phyloP scores from a whole-genome alignment of 2,888 invertebrate genomes.

The Cephus rjabovi region DNA sequence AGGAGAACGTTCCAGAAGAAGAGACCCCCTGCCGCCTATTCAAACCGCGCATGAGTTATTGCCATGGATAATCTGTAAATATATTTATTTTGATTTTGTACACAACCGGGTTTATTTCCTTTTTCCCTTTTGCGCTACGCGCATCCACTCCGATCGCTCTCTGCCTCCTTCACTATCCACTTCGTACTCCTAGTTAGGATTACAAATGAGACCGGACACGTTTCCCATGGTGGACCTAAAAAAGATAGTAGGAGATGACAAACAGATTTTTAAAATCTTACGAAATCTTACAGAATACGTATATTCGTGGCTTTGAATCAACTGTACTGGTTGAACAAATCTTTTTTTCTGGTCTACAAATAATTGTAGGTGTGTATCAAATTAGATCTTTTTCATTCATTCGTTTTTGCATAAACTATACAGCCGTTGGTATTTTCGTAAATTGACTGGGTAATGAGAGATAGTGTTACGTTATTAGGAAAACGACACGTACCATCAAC shows the following conservation, averaged over 20 bases:
- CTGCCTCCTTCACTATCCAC: conserved; percentile 16
- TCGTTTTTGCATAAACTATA: neutral
- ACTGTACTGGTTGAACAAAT: neutral
- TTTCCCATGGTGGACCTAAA: neutral
- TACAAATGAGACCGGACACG: conserved; percentile 41
- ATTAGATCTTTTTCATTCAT: neutral
- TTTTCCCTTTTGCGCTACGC: conserved; percentile 20
- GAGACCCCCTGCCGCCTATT: conserved; percentile 63
- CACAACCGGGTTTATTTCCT: conserved; percentile 52
- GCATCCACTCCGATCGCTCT: conserved; percentile 7
- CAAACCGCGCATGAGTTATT: conserved; percentile 62
- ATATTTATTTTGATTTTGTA: conserved; percentile 65
- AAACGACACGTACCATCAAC: neutral
- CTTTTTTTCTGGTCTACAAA: neutral
- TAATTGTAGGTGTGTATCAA: neutral
- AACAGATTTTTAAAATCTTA: neutral
- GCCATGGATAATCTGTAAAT: conserved; percentile 64
- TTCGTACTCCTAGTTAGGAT: conserved; percentile 42
- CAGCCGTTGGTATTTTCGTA: neutral
- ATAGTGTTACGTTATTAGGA: neutral
- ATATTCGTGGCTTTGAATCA: neutral
- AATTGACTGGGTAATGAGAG: neutral
- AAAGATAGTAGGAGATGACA: neutral
- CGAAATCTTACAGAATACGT: neutral
- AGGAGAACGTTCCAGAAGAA: conserved; percentile 35